Evolutionary conservation across 2,797 vertebrate species (phyloP), one percentile per base, ranked within the genome.

Genomic region (Percopsis omiscomaycus): DNA sequence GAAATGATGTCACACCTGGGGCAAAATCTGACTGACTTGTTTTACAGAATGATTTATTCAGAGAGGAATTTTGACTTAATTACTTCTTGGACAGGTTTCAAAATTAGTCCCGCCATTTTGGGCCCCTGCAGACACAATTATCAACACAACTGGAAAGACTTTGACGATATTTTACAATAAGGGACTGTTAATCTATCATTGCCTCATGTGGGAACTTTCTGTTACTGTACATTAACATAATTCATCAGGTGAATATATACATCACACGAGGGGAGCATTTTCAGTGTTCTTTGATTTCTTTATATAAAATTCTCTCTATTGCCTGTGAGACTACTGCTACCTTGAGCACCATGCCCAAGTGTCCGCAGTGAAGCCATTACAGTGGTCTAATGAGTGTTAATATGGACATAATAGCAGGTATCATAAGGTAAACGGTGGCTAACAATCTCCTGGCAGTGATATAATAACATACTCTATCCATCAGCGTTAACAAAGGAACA

Each of bases 401-500:
- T 37, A 8, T 37, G 32, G 32, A 5, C 16, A 8, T 59, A 66
- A 14, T 54, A 42, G 45, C 30, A 64, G 44, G 29, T 64, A 58
- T 45, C 75, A 69, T 71, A 56, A 61, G 59, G 66, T 71, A 79
- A 80, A 76, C 66, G 27, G 74, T 67, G 49, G 64, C 77, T 81
- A 78, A 81, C 66, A 72, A 72, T 77, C 30, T 65, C 51, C 48
- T 45, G 29, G 49, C 68, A 70, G 75, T 78, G 69, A 84, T 83
- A 48, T 52, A 70, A 73, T 78, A 27, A 79, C 78, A 66, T 68
- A 64, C 79, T 70, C 63, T 83, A 88, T 91, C 89, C 74, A 88
- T 91, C 87, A 89, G 84, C 85, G 80, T 88, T 87, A 89, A 90
- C 83, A 87, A 86, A 87, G 82, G 79, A 86, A 81, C 78, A 79